Conservation (phyloP, 2,113 vertebrate genomes). For the human region DNA sequence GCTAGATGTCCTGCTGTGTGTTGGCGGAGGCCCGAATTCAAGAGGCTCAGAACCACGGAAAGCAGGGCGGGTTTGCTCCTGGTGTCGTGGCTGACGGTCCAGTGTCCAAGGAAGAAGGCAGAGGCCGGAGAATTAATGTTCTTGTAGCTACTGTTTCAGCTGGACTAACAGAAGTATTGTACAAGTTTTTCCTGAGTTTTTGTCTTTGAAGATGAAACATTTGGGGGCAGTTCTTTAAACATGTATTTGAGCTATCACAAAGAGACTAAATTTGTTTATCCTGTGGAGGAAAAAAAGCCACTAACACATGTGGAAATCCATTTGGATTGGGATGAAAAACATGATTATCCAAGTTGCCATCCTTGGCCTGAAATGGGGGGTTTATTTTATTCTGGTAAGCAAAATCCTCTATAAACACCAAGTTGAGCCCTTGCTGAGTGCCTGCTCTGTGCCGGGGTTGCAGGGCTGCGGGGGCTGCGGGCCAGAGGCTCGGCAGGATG, state of each 20-base stretch:
- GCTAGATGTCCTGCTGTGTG: not conserved
- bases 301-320: not conserved
- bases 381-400: not conserved
- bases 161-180: not conserved
- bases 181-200: not conserved
- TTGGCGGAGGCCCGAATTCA: not conserved
- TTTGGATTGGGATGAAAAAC: not conserved
- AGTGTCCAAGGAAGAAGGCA: not conserved
- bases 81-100: not conserved
- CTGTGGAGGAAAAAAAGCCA: not conserved
- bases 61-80: not conserved
- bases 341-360: not conserved
- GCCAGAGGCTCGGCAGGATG: not conserved
- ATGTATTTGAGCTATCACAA: not conserved
- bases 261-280: not conserved
- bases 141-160: not conserved
- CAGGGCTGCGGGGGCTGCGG: too few relatives aligned
- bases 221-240: slow-evolving; percentile 26
- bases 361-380: not conserved
- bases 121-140: not conserved
- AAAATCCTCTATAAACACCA: not conserved
- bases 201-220: slow-evolving; percentile 24
- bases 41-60: not conserved
- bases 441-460: not conserved
- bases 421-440: not conserved